Conservation (phyloP, 2,888 invertebrate genomes). For the Leptopilina myrica region DNA sequence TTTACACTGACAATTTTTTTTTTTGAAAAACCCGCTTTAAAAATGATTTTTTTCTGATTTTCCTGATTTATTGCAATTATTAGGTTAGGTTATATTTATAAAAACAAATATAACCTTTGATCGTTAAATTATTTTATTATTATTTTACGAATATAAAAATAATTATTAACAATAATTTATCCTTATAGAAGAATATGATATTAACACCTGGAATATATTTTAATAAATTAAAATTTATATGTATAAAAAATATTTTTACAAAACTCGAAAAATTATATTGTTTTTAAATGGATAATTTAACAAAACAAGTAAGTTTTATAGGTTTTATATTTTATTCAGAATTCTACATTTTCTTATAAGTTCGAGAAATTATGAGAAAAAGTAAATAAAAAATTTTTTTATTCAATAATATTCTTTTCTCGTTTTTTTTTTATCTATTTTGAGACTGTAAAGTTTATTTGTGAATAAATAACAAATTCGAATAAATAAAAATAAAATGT, state of each 20-base stretch:
- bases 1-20: no score
- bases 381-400: background rate
- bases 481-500: no score
- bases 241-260: background rate
- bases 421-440: no score
- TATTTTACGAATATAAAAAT: background rate
- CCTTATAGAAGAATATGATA: no score
- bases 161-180: background rate
- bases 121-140: background rate
- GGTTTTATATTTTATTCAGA: background rate
- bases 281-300: conserved; percentile 28
- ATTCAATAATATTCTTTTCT: no score
- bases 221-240: background rate
- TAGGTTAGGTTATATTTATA: background rate
- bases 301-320: conserved; percentile 5
- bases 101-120: background rate
- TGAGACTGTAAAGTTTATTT: no score
- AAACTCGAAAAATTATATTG: background rate
- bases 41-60: no score
- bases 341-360: background rate
- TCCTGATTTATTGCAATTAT: no score
- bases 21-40: no score
- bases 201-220: conserved; percentile 41
- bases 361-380: no score
- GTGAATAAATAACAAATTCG: no score